Percentiles rank a stretch among this genome's conserved stretches.
These are phyloP conservation scores for Brachionus rotundiformis DNA, from an alignment of 1,140 invertebrate species.

Conservation along the genomic window DNA sequence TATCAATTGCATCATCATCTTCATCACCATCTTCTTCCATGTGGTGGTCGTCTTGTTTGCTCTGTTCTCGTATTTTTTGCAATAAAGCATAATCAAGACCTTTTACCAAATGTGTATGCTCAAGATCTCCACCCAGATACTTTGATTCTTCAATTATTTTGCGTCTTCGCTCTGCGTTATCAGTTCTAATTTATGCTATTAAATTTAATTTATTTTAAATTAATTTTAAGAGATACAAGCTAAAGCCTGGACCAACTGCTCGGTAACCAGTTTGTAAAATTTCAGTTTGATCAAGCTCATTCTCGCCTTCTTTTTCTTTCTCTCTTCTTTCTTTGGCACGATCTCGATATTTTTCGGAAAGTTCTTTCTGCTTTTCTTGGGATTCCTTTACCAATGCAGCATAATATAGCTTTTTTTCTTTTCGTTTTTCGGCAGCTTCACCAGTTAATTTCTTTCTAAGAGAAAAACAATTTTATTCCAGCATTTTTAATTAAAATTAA, in stretches of 20 bases:
- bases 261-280: constrained; percentile 73
- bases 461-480: neutral
- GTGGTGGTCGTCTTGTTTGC: neutral
- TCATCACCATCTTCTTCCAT: neutral
- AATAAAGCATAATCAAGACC: constrained; percentile 98
- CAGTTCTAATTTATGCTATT: constrained; percentile 54
- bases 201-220: constrained; percentile 13
- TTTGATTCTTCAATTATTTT: constrained; percentile 98
- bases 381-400: constrained; percentile 91
- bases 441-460: neutral
- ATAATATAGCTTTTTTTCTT: constrained; percentile 68
- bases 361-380: constrained; percentile 88
- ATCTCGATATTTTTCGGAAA: constrained; percentile 92
- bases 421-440: constrained; percentile 32
- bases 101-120: constrained; percentile 99
- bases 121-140: constrained; percentile 99
- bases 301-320: constrained; percentile 75
- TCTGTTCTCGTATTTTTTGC: constrained; percentile 76
- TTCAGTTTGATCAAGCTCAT: constrained; percentile 56
- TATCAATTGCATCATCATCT: neutral
- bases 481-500: neutral
- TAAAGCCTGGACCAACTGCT: constrained; percentile 90
- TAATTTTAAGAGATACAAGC: constrained; percentile 71
- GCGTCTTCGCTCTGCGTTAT: constrained; percentile 85
- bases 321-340: constrained; percentile 89